Evolutionary conservation across 1,140 invertebrate species (phyloP).

Genomic region (Scylla paramamosain): DNA sequence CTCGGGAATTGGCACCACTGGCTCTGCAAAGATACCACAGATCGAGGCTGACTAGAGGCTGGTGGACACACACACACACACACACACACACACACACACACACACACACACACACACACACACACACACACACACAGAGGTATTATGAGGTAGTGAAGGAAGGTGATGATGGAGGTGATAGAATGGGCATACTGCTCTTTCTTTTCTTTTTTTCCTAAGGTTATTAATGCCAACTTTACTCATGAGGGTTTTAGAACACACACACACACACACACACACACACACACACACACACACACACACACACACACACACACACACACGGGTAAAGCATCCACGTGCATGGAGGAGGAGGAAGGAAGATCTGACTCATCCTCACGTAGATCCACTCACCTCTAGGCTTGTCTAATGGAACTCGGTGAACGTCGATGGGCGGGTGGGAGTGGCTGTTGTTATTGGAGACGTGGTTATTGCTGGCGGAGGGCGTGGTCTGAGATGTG

Average conservation of each 20-base stretch:
- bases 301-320: conserved; percentile 1
- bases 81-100: conserved; percentile 7
- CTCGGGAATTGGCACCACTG: conserved; percentile 54
- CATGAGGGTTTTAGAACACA: background rate
- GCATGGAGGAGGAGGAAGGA: no score
- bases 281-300: conserved; percentile 10
- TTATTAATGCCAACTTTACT: no score
- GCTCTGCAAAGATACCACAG: conserved; percentile 66
- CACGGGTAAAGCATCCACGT: no score
- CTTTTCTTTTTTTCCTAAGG: no score
- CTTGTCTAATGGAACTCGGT: conserved; percentile 4
- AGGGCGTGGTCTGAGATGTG: background rate
- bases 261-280: conserved; percentile 18
- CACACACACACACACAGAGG: background rate
- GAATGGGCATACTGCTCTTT: no score
- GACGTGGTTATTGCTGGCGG: background rate
- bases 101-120: conserved; percentile 18
- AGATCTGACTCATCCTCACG: no score
- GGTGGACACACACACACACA: conserved; percentile 26
- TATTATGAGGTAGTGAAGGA: no score
- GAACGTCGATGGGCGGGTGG: background rate
- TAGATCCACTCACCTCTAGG: conserved; percentile 45
- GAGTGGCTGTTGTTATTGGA: background rate
- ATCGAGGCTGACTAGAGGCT: background rate
- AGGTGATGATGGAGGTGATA: no score